Conservation (phyloP, 37 sponge, comb jelly and placozoan species). For the Theonella swinhoei region DNA sequence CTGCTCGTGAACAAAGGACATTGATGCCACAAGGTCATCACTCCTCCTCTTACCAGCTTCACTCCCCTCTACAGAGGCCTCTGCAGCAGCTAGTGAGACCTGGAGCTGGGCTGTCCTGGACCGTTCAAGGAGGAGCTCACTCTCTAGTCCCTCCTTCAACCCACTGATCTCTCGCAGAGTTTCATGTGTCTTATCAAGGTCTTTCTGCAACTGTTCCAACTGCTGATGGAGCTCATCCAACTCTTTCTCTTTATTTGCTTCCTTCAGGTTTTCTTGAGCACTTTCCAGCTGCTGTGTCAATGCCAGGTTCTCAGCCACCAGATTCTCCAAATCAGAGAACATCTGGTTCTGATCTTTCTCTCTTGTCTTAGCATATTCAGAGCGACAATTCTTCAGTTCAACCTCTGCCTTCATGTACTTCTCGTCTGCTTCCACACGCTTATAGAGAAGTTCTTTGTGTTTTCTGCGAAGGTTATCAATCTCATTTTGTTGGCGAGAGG, state of each 20-base stretch:
- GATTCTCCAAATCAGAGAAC: constrained; percentile 28
- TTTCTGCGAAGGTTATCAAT: constrained; percentile 19
- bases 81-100: background rate
- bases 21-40: constrained; percentile 20
- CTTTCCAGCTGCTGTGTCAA: constrained; percentile 8
- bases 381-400: background rate
- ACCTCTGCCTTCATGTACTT: background rate
- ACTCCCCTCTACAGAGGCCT: background rate
- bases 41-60: constrained; percentile 17
- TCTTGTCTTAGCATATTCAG: background rate
- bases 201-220: background rate
- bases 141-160: constrained; percentile 13
- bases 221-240: background rate
- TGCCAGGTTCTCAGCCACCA: constrained; percentile 1
- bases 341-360: constrained; percentile 13
- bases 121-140: background rate
- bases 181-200: background rate
- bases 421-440: background rate
- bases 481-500: constrained; percentile 20
- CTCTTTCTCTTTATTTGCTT: background rate
- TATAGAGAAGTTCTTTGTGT: constrained; percentile 5
- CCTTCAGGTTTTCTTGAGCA: background rate
- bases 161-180: background rate
- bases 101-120: background rate
- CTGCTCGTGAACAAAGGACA: constrained; percentile 26